These are phyloP conservation scores for Pseudonaja textilis DNA, from an alignment of 2,113 vertebrate species.

Conservation along the genomic window DNA sequence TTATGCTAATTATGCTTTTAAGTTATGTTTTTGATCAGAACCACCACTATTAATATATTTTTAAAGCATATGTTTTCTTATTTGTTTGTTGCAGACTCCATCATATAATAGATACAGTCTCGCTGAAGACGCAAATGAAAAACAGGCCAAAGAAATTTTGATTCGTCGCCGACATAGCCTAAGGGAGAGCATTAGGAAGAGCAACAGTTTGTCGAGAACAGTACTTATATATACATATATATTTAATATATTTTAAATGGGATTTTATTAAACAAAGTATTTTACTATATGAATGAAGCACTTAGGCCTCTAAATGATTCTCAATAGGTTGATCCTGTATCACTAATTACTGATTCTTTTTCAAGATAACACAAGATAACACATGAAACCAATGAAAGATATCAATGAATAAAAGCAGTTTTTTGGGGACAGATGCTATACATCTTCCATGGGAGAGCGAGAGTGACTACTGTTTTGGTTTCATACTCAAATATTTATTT, in stretches of 20 bases:
- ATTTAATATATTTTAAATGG: neutral
- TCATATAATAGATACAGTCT: conserved; percentile 88
- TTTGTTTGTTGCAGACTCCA: conserved; percentile 77
- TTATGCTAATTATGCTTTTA: neutral
- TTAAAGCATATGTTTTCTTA: conserved; percentile 18
- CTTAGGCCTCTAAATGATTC: neutral
- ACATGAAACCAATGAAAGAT: neutral
- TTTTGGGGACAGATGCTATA: neutral
- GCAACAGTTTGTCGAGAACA: conserved; percentile 72
- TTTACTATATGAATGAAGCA: neutral
- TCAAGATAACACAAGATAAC: neutral
- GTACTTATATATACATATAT: conserved; percentile 62
- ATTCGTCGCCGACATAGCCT: conserved; percentile 88
- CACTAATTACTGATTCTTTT: neutral
- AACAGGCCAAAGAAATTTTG: conserved; percentile 87
- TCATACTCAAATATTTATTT: neutral
- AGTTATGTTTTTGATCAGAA: neutral
- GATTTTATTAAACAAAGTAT: neutral
- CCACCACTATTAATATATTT: neutral
- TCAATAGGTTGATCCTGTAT: neutral
- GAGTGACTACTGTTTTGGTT: neutral
- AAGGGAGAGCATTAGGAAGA: conserved; percentile 82
- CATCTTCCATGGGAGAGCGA: neutral
- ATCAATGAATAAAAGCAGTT: neutral
- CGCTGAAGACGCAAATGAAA: conserved; percentile 78